Evolutionary conservation across 2,113 vertebrate species (phyloP).

Genomic region (Semicossyphus pulcher): DNA sequence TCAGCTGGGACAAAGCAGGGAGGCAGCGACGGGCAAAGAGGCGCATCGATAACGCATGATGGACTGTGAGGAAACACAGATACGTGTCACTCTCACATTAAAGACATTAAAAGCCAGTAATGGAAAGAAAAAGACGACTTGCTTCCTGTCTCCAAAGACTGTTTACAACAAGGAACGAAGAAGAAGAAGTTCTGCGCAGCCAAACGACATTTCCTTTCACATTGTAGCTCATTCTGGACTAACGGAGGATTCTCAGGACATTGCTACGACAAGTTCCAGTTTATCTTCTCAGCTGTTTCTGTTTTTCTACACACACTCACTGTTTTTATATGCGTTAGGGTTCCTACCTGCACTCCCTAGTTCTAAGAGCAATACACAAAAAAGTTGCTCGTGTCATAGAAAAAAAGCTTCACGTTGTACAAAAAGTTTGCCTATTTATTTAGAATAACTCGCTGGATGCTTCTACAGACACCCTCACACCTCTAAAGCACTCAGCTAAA

Average conservation of each 20-base stretch:
- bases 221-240: slow-evolving; percentile 77
- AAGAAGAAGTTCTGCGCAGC: slow-evolving; percentile 53
- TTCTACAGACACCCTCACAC: slow-evolving; percentile 68
- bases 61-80: slow-evolving; percentile 51
- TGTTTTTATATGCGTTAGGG: slow-evolving; percentile 61
- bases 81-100: slow-evolving; percentile 42
- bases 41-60: slow-evolving; percentile 23
- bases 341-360: slow-evolving; percentile 77
- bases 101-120: slow-evolving; percentile 47
- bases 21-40: slow-evolving; percentile 32
- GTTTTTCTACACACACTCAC: slow-evolving; percentile 57
- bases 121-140: slow-evolving; percentile 44
- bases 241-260: slow-evolving; percentile 85
- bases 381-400: slow-evolving; percentile 50
- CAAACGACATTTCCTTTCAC: slow-evolving; percentile 67
- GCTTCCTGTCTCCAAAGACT: slow-evolving; percentile 72
- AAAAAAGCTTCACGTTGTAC: slow-evolving; percentile 73
- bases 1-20: slow-evolving; percentile 13
- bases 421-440: slow-evolving; percentile 92
- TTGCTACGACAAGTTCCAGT: slow-evolving; percentile 73
- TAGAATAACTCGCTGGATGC: slow-evolving; percentile 86
- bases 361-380: slow-evolving; percentile 64
- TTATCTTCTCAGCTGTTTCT: slow-evolving; percentile 48
- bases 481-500: slow-evolving; percentile 83
- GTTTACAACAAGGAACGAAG: slow-evolving; percentile 55